A percentile compares a stretch with the other conserved stretches of the same genome.
Conservation (phyloP, 2,797 vertebrate species). For the Clarias platycephalus region DNA sequence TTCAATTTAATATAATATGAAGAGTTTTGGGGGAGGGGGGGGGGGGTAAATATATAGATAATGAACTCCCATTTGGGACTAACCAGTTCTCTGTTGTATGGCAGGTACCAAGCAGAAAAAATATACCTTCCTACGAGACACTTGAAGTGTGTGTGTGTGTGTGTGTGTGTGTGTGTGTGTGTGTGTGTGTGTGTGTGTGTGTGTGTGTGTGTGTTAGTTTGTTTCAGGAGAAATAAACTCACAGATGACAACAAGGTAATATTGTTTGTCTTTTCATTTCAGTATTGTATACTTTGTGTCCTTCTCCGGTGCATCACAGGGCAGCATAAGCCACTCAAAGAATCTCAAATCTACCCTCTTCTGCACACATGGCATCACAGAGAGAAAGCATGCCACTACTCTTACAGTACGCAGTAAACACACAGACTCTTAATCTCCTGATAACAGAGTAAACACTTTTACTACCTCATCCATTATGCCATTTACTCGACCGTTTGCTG, state of each 20-base stretch:
- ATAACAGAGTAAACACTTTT: background rate
- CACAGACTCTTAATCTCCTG: background rate
- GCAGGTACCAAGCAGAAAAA: background rate
- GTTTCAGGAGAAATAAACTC: too few species aligned
- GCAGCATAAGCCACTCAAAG: background rate
- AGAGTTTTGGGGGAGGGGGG: too few species aligned
- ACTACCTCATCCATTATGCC: background rate
- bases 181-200: too few species aligned
- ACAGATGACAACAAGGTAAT: too few species aligned
- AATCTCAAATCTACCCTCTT: background rate
- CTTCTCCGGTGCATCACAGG: background rate
- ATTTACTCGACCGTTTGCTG: too few species aligned
- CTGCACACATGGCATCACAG: background rate
- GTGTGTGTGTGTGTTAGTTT: too few species aligned
- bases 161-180: too few species aligned
- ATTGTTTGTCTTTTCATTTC: too few species aligned
- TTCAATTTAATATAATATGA: too few species aligned
- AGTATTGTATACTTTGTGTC: too few species aligned
- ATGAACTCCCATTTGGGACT: background rate
- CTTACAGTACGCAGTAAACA: background rate
- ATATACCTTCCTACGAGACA: background rate
- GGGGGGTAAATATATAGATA: background rate
- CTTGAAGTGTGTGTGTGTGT: background rate
- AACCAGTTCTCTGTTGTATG: background rate
- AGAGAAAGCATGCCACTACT: background rate